Conservation (phyloP, 2,113 vertebrate species). For the Rhea pennata region DNA sequence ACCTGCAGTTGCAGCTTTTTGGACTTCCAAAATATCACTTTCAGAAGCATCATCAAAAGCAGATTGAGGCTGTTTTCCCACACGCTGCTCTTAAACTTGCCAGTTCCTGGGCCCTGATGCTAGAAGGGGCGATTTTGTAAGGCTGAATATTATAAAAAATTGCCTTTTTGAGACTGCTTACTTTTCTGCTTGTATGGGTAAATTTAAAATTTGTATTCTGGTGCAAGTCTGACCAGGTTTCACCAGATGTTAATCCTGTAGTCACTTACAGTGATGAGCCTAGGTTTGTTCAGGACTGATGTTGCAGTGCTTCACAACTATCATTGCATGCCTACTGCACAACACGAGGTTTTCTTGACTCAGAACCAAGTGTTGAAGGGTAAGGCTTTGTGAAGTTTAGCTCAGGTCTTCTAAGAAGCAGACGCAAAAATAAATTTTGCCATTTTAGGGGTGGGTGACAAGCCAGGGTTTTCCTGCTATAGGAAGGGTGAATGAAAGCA, state of each 20-base stretch:
- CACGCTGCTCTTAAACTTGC: background rate
- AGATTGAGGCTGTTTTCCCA: background rate
- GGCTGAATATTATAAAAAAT: background rate
- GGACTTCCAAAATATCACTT: background rate
- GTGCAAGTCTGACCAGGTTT: background rate
- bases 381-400: background rate
- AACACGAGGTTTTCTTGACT: background rate
- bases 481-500: background rate
- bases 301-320: background rate
- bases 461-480: background rate
- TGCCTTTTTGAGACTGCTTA: background rate
- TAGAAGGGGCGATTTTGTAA: background rate
- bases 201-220: background rate
- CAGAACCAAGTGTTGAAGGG: background rate
- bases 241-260: background rate
- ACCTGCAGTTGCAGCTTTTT: background rate
- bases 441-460: background rate
- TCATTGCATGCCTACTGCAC: background rate
- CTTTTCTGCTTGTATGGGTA: background rate
- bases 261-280: background rate
- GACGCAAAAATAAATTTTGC: background rate
- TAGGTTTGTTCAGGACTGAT: constrained; percentile 4
- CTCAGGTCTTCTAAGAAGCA: background rate
- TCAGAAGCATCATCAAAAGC: background rate
- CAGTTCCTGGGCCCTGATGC: background rate